A percentile compares a stretch with the other conserved stretches of the same genome.
Evolutionary conservation across 2,113 vertebrate species (phyloP).

Genomic region (Chaetorhynchus papuensis): DNA sequence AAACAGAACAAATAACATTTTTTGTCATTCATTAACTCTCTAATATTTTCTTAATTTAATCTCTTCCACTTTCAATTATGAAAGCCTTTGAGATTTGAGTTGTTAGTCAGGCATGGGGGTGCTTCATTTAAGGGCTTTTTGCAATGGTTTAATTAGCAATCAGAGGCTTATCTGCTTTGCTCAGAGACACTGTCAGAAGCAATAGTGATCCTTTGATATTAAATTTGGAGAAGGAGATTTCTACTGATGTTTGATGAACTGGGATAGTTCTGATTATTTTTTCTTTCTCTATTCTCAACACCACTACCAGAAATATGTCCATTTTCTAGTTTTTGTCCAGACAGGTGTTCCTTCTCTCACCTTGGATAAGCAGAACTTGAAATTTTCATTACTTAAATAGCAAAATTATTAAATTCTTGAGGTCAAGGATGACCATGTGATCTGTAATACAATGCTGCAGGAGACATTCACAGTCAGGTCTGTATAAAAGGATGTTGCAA

Average conservation of each 20-base stretch:
- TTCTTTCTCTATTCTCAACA: background rate
- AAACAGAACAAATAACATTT: constrained; percentile 23
- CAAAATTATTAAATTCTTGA: background rate
- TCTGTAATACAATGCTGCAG: background rate
- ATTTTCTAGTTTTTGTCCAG: background rate
- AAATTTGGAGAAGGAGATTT: constrained; percentile 6
- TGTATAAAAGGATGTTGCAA: background rate
- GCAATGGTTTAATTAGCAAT: constrained; percentile 56
- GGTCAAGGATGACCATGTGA: background rate
- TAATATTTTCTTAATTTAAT: constrained; percentile 51
- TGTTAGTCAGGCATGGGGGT: constrained; percentile 38
- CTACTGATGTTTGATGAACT: background rate
- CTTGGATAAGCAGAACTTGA: background rate
- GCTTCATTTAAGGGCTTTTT: constrained; percentile 41
- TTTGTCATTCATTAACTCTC: constrained; percentile 37
- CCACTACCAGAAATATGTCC: background rate
- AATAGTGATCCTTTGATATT: constrained; percentile 26
- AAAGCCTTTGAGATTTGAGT: constrained; percentile 55
- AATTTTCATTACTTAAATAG: background rate
- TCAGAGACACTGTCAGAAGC: constrained; percentile 10
- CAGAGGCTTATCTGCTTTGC: constrained; percentile 35
- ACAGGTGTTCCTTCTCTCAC: background rate
- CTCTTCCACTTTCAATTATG: constrained; percentile 46
- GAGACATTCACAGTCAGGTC: background rate
- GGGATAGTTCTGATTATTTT: background rate